Percentiles rank a stretch among this genome's conserved stretches.
Conservation (phyloP, 1,140 invertebrate species). For the Lasaia peninsularis region DNA sequence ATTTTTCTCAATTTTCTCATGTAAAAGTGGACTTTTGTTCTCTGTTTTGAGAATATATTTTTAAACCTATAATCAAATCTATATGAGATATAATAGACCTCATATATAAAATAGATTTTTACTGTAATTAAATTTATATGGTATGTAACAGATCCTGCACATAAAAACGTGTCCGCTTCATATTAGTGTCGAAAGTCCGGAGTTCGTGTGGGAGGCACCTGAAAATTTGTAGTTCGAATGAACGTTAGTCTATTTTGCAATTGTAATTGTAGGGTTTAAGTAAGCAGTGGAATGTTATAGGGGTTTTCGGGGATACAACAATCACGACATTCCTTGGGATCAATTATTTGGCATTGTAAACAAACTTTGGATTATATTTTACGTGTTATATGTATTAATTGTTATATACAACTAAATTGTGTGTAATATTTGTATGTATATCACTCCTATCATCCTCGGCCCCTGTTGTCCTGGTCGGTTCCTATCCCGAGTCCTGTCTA, state of each 20-base stretch:
- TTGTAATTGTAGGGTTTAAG: constrained; percentile 49
- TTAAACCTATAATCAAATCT: too few relatives aligned
- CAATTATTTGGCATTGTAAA: constrained; percentile 24
- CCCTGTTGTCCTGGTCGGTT: constrained; percentile 45
- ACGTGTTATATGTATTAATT: constrained; percentile 28
- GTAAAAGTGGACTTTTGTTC: too few relatives aligned
- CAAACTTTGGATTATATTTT: constrained; percentile 38
- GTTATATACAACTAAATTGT: constrained; percentile 32
- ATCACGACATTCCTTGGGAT: constrained; percentile 65
- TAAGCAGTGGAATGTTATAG: constrained; percentile 46
- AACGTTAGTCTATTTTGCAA: constrained; percentile 61
- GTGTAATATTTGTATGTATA: constrained; percentile 40
- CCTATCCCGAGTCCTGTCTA: constrained; percentile 66
- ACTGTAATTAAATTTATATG: too few relatives aligned
- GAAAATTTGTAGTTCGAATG: constrained; percentile 59
- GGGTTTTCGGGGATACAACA: constrained; percentile 56
- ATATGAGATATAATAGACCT: too few relatives aligned
- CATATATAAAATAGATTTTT: too few relatives aligned
- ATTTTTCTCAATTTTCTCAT: too few relatives aligned
- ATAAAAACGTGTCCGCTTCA: constrained; percentile 6
- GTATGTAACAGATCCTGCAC: too few relatives aligned
- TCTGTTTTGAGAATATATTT: too few relatives aligned
- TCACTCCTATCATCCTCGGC: constrained; percentile 33
- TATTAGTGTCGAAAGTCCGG: constrained; percentile 3
- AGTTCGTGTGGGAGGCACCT: constrained; percentile 34